phyloP scores from a whole-genome alignment of 2,888 invertebrate genomes.

The Troglohyphantes excavatus region DNA sequence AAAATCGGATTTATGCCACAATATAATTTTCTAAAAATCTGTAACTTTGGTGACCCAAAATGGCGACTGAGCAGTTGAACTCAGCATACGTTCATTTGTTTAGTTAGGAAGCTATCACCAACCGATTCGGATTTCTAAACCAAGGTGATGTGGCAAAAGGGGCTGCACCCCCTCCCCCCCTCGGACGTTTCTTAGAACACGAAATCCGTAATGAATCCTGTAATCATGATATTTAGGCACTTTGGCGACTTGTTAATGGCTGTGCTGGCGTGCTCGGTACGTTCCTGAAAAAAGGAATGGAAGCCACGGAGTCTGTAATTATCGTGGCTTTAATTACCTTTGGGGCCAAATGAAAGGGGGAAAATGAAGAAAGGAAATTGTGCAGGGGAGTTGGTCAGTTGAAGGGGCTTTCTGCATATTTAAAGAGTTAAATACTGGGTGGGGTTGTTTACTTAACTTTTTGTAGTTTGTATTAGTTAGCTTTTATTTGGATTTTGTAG shows the following conservation, averaged over 20 bases:
- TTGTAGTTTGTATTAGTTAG: too few species aligned
- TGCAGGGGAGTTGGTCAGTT: constrained; percentile 19
- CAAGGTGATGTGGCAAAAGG: constrained; percentile 31
- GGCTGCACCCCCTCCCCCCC: neutral
- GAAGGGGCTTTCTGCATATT: constrained; percentile 21
- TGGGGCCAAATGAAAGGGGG: constrained; percentile 67
- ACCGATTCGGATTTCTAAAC: constrained; percentile 42
- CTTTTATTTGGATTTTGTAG: too few species aligned
- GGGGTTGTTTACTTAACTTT: too few species aligned
- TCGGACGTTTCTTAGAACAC: constrained; percentile 64
- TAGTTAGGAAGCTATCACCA: constrained; percentile 26
- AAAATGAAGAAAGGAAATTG: constrained; percentile 56
- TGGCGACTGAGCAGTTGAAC: constrained; percentile 5
- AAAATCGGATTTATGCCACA: too few species aligned
- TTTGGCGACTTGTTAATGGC: constrained; percentile 78
- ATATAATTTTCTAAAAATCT: too few species aligned
- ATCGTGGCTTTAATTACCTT: constrained; percentile 75
- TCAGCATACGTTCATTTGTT: neutral
- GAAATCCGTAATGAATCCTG: constrained; percentile 73
- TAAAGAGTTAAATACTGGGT: neutral
- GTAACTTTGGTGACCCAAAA: constrained; percentile 24
- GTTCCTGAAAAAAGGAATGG: constrained; percentile 45
- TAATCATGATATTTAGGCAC: constrained; percentile 76
- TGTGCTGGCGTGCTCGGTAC: constrained; percentile 51
- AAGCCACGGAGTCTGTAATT: constrained; percentile 60